A percentile compares a stretch with the other conserved stretches of the same genome.
These are phyloP conservation scores for Colletes gigas DNA, from an alignment of 1,140 invertebrate species.

Conservation along the genomic window DNA sequence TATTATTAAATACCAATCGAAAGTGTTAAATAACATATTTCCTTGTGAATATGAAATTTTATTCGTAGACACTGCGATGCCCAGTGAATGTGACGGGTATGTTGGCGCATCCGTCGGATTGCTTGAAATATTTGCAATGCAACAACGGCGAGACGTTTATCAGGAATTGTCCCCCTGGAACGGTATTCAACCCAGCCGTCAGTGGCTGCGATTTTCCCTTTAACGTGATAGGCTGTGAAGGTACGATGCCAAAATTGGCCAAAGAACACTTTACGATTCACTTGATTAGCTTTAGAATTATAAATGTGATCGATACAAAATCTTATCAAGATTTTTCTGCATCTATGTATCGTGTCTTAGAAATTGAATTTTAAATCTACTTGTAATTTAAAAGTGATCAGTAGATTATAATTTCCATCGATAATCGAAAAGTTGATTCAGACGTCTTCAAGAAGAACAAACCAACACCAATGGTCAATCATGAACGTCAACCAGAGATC, in stretches of 20 bases:
- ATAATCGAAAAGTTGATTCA: not conserved
- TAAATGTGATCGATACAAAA: not conserved
- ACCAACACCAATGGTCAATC: not conserved
- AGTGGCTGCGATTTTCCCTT: constrained; percentile 84
- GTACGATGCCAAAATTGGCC: constrained; percentile 12
- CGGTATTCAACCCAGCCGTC: constrained; percentile 83
- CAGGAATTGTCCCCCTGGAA: constrained; percentile 84
- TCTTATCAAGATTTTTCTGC: too few relatives aligned
- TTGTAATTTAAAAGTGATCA: too few relatives aligned
- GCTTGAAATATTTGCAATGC: constrained; percentile 86
- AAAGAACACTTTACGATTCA: too few relatives aligned
- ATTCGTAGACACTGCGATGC: constrained; percentile 64
- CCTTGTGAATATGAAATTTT: not conserved
- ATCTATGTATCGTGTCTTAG: too few relatives aligned
- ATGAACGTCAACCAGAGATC: constrained; percentile 3
- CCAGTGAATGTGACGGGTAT: constrained; percentile 64
- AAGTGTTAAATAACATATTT: too few relatives aligned
- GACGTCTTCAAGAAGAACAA: constrained; percentile 39
- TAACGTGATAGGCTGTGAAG: constrained; percentile 80
- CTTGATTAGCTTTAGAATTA: not conserved
- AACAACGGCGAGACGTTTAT: constrained; percentile 82
- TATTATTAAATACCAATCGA: too few relatives aligned
- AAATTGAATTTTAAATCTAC: too few relatives aligned
- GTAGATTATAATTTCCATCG: not conserved
- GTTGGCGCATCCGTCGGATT: constrained; percentile 82